phyloP scores from a whole-genome alignment of 2,113 vertebrate species.

The Chauna torquata region DNA sequence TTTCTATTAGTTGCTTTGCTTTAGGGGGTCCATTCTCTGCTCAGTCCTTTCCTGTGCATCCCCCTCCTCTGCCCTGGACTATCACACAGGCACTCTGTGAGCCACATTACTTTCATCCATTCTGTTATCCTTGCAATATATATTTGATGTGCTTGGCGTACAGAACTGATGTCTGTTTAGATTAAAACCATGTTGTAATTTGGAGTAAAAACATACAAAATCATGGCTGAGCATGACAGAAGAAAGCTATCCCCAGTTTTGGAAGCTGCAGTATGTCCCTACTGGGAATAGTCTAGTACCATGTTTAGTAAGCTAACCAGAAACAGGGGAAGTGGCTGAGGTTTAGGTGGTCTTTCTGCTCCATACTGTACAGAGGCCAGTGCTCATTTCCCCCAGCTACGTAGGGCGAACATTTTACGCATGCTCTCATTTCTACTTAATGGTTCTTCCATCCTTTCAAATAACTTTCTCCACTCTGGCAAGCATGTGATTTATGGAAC shows the following conservation, averaged over 20 bases:
- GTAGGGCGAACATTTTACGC: not conserved
- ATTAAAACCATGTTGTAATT: constrained; percentile 47
- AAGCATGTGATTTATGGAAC: not conserved
- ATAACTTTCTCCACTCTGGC: not conserved
- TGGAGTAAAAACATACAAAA: constrained; percentile 37
- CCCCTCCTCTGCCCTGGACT: not conserved
- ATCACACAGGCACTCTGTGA: not conserved
- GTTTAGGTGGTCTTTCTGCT: not conserved
- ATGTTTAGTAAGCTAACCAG: constrained; percentile 24
- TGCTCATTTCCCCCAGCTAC: not conserved
- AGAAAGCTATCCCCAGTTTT: not conserved
- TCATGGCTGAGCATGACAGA: not conserved
- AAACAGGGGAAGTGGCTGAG: not conserved
- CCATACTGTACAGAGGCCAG: not conserved
- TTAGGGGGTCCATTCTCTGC: not conserved
- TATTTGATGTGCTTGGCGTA: not conserved
- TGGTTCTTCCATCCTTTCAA: not conserved
- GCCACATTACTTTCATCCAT: not conserved
- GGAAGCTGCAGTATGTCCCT: constrained; percentile 25
- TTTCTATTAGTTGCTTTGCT: constrained; percentile 10
- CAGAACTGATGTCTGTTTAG: constrained; percentile 26
- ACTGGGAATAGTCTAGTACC: not conserved
- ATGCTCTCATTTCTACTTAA: not conserved
- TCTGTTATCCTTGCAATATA: not conserved
- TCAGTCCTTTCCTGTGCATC: not conserved